Conservation (phyloP, 2,797 vertebrate genomes). For the Florisuga fusca region DNA sequence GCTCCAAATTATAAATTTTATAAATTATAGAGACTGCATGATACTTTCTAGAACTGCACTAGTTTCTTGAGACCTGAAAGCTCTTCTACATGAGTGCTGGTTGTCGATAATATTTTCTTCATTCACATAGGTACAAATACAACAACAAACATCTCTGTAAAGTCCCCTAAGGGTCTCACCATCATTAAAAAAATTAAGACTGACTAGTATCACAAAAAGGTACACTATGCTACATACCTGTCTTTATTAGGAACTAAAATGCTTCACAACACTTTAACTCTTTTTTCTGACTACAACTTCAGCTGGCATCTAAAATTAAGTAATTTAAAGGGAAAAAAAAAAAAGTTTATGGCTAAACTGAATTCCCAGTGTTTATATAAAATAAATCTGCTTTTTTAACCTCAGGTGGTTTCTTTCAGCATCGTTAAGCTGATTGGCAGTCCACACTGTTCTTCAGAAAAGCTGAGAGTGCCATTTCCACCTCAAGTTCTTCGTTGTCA, state of each 20-base stretch:
- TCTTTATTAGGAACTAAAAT: not conserved
- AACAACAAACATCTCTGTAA: not conserved
- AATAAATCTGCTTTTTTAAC: not conserved
- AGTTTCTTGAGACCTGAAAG: not conserved
- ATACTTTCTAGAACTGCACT: not conserved
- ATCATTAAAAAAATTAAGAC: not conserved
- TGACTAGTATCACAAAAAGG: not conserved
- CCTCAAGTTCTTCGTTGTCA: not conserved
- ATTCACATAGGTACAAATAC: not conserved
- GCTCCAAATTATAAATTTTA: not conserved
- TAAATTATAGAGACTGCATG: not conserved
- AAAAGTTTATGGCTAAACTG: not conserved
- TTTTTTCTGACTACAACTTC: not conserved
- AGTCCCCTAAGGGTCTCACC: not conserved
- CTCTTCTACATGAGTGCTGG: not conserved
- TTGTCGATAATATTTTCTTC: not conserved
- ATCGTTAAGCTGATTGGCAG: not conserved
- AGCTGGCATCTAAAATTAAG: not conserved
- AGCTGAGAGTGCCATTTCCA: not conserved
- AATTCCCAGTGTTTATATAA: not conserved
- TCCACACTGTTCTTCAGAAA: not conserved
- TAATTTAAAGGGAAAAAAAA: not conserved
- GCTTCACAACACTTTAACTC: not conserved
- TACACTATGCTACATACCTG: not conserved
- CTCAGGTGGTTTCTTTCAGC: not conserved